These are phyloP conservation scores for Galbula dea DNA, from an alignment of 2,113 vertebrate species.

Conservation along the genomic window DNA sequence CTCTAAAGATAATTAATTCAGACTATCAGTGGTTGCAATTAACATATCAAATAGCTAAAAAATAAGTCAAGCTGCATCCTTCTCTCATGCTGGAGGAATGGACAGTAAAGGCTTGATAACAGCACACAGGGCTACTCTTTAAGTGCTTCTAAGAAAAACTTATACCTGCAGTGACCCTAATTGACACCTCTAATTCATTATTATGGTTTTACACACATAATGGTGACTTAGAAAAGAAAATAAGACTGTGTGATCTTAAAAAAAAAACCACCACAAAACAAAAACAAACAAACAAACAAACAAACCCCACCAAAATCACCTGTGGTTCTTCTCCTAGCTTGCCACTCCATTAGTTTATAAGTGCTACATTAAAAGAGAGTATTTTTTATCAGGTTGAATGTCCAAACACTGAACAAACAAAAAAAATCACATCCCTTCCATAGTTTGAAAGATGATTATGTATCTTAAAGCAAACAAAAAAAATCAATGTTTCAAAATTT, in stretches of 20 bases:
- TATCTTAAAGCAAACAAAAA: rapidly evolving
- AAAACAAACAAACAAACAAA: too few species aligned
- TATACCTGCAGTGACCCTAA: background rate
- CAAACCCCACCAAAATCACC: background rate
- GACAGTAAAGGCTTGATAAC: background rate
- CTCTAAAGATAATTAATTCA: background rate
- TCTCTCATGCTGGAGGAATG: background rate
- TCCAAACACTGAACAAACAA: background rate
- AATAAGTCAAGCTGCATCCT: background rate
- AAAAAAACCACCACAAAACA: too few species aligned
- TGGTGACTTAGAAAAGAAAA: background rate
- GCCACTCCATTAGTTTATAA: background rate
- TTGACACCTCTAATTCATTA: background rate
- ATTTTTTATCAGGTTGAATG: background rate
- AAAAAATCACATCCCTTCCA: background rate
- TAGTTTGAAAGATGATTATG: background rate
- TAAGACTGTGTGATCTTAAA: background rate
- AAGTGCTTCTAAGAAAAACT: background rate
- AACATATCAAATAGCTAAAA: background rate
- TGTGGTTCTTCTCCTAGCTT: background rate
- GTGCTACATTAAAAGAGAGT: background rate
- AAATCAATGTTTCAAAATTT: background rate
- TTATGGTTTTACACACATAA: background rate
- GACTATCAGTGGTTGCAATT: background rate
- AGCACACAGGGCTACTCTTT: background rate